Evolutionary conservation across 2,888 invertebrate species (phyloP).

Genomic region (Podabrus alpinus): DNA sequence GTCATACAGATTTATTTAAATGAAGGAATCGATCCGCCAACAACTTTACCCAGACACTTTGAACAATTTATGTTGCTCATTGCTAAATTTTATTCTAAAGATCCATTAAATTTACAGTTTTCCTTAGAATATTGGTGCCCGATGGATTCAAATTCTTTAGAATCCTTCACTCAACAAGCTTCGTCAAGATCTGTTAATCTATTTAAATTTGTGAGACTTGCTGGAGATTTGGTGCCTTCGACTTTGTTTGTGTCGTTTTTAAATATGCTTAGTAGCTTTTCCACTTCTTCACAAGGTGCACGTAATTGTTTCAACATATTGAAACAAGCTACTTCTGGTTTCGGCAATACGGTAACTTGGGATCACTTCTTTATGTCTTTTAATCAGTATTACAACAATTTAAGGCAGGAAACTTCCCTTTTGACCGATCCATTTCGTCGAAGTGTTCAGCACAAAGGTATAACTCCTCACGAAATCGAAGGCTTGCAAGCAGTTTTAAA

Average conservation of each 20-base stretch:
- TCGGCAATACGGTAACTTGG: constrained; percentile 69
- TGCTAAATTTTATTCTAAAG: constrained; percentile 75
- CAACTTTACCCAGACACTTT: constrained; percentile 76
- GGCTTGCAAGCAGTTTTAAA: constrained; percentile 82
- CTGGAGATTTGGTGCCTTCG: constrained; percentile 84
- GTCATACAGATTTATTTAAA: constrained; percentile 74
- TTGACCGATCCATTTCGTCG: constrained; percentile 66
- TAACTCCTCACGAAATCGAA: constrained; percentile 81
- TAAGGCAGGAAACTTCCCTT: constrained; percentile 71
- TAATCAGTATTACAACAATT: constrained; percentile 69
- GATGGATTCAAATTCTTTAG: constrained; percentile 55
- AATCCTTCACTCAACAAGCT: constrained; percentile 51
- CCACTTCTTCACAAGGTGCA: constrained; percentile 76
- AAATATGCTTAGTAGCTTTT: constrained; percentile 82
- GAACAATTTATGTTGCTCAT: constrained; percentile 82
- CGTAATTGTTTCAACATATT: constrained; percentile 77
- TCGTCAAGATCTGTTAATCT: constrained; percentile 75
- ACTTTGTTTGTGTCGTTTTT: constrained; percentile 86
- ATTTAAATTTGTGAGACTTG: constrained; percentile 87
- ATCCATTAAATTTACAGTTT: constrained; percentile 70
- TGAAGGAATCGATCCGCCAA: constrained; percentile 78
- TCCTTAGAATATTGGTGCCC: constrained; percentile 85
- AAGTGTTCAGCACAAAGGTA: constrained; percentile 61
- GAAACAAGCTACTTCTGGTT: constrained; percentile 66
- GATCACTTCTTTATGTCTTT: constrained; percentile 85